phyloP scores from a whole-genome alignment of 1,140 invertebrate species.

The Charaxes varanes region DNA sequence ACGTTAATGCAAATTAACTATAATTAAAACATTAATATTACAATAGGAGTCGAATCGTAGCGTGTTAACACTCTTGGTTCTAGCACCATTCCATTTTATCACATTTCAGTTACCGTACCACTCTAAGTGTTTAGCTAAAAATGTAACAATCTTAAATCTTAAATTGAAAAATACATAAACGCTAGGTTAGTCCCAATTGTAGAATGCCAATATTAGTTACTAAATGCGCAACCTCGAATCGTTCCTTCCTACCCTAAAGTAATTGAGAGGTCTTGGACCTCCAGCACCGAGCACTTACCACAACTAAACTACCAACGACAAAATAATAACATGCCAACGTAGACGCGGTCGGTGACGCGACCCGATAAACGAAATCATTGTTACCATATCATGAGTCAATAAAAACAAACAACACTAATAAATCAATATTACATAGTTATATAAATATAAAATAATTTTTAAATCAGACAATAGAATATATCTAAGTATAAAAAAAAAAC shows the following conservation, averaged over 20 bases:
- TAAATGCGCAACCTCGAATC: constrained; percentile 70
- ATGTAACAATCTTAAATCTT: constrained; percentile 74
- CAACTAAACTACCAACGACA: constrained; percentile 68
- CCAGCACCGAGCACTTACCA: constrained; percentile 51
- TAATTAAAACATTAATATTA: constrained; percentile 70
- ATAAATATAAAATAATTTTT: constrained; percentile 74
- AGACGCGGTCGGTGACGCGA: constrained; percentile 49
- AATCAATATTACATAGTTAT: constrained; percentile 70
- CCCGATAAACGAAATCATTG: constrained; percentile 52
- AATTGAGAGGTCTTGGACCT: constrained; percentile 64
- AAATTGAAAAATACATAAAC: constrained; percentile 73
- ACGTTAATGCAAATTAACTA: constrained; percentile 68
- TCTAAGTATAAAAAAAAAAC: constrained; percentile 75
- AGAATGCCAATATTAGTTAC: constrained; percentile 75
- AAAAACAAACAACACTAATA: constrained; percentile 76
- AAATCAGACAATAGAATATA: constrained; percentile 76
- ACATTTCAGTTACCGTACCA: constrained; percentile 76
- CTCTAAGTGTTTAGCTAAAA: constrained; percentile 76
- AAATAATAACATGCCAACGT: constrained; percentile 66
- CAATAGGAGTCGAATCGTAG: constrained; percentile 72
- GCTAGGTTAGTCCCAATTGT: constrained; percentile 76
- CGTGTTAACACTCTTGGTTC: constrained; percentile 72
- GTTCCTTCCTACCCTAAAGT: constrained; percentile 57
- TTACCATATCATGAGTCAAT: constrained; percentile 70
- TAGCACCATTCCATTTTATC: constrained; percentile 76